Percentiles rank a stretch among this genome's conserved stretches.
phyloP scores from a whole-genome alignment of 2,113 vertebrate species.

The Coracopsis vasa region DNA sequence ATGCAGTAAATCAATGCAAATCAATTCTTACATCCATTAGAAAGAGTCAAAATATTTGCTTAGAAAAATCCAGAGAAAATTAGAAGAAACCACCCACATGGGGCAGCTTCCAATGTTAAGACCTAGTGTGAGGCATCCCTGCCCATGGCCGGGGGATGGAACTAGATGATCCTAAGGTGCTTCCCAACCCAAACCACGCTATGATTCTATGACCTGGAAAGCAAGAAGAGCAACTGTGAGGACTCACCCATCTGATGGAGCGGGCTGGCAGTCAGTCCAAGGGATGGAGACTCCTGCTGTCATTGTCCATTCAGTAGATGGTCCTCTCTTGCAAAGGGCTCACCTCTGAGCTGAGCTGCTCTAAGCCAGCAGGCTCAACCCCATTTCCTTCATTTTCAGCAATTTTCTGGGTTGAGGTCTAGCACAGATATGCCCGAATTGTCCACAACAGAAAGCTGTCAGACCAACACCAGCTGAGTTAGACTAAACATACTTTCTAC shows the following conservation, averaged over 20 bases:
- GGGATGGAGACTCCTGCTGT: not conserved
- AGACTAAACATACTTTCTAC: not conserved
- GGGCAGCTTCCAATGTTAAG: not conserved
- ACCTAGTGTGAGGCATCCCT: not conserved
- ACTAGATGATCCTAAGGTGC: not conserved
- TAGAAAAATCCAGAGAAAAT: not conserved
- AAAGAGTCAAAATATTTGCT: not conserved
- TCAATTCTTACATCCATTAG: not conserved
- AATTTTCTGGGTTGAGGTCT: not conserved
- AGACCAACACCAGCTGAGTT: not conserved
- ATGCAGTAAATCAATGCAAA: not conserved
- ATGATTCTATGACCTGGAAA: not conserved
- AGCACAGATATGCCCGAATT: not conserved
- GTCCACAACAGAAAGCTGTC: not conserved
- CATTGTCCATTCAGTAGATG: not conserved
- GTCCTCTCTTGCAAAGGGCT: not conserved
- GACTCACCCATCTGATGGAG: not conserved
- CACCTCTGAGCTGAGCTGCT: not conserved
- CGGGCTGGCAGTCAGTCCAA: fast-evolving
- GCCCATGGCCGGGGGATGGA: not conserved
- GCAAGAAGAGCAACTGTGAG: not conserved
- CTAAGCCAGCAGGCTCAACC: not conserved
- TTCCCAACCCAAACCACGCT: not conserved
- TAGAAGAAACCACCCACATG: not conserved
- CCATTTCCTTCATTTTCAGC: not conserved